phyloP scores from a whole-genome alignment of 2,797 vertebrate genomes.

The Arremon brunneinucha region DNA sequence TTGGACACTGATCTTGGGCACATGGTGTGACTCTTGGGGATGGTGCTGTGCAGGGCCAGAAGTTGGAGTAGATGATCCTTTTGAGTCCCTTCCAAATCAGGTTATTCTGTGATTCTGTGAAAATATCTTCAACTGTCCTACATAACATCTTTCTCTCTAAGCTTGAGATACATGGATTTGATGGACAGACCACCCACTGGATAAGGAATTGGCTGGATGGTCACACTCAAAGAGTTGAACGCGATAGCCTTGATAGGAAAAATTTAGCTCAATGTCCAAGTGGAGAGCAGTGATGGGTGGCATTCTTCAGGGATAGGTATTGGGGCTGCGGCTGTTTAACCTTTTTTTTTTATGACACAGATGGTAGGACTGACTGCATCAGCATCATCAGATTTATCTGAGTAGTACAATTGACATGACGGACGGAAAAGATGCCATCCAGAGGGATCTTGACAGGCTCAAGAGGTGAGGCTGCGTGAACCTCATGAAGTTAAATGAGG shows the following conservation, averaged over 20 bases:
- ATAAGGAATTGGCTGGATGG: background rate
- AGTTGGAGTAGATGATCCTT: background rate
- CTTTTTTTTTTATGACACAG: background rate
- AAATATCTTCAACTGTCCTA: background rate
- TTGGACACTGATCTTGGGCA: too few relatives aligned
- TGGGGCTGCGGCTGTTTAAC: background rate
- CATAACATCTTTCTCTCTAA: too few relatives aligned
- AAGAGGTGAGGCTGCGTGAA: background rate
- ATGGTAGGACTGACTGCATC: background rate
- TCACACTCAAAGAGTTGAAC: background rate
- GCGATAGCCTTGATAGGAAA: background rate
- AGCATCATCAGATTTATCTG: background rate
- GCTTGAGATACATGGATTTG: background rate
- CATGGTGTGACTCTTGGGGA: background rate
- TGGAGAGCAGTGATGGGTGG: fast-evolving
- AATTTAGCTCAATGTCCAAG: background rate
- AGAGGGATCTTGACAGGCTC: background rate
- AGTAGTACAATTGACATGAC: too few relatives aligned
- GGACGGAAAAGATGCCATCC: background rate
- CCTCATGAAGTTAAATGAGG: background rate
- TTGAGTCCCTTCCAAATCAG: background rate
- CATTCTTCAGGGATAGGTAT: background rate
- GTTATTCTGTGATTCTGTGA: background rate
- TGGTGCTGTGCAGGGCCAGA: background rate
- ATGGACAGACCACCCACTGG: background rate